Conservation (phyloP, 2,888 invertebrate genomes). For the Pemphredon lugubris region DNA sequence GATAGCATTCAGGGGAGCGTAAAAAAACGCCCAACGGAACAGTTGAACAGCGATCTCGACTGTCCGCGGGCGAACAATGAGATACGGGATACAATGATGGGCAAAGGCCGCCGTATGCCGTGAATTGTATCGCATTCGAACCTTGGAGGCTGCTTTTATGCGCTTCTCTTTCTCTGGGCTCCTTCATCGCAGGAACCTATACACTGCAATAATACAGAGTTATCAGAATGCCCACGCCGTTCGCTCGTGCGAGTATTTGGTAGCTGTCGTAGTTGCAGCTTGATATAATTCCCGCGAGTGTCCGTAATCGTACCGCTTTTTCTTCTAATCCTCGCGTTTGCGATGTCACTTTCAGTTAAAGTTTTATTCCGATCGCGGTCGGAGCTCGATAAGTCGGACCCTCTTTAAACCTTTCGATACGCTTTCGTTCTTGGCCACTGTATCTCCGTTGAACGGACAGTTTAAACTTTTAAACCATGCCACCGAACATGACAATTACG, state of each 20-base stretch:
- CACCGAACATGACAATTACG: no score
- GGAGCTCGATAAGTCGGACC: no score
- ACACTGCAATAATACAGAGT: constrained; percentile 54
- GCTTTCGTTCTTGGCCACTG: no score
- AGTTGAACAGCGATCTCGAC: constrained; percentile 44
- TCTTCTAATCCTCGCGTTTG: no score
- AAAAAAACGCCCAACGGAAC: constrained; percentile 36
- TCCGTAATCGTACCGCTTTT: no score
- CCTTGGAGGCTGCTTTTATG: constrained; percentile 47
- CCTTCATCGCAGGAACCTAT: constrained; percentile 30
- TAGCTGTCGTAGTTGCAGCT: constrained; percentile 3
- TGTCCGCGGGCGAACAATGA: constrained; percentile 52
- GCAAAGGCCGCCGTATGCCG: constrained; percentile 41
- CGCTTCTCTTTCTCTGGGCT: constrained; percentile 35
- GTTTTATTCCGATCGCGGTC: no score
- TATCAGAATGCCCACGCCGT: constrained; percentile 59
- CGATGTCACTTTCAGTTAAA: no score
- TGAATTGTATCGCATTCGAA: constrained; percentile 61
- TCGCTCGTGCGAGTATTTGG: constrained; percentile 44
- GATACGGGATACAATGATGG: constrained; percentile 48
- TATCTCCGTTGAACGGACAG: no score
- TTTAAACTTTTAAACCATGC: no score
- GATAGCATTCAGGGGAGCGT: constrained; percentile 26
- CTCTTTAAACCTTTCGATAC: no score
- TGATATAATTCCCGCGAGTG: not conserved